phyloP scores from a whole-genome alignment of 2,888 invertebrate genomes.

The Spilarctia lutea region DNA sequence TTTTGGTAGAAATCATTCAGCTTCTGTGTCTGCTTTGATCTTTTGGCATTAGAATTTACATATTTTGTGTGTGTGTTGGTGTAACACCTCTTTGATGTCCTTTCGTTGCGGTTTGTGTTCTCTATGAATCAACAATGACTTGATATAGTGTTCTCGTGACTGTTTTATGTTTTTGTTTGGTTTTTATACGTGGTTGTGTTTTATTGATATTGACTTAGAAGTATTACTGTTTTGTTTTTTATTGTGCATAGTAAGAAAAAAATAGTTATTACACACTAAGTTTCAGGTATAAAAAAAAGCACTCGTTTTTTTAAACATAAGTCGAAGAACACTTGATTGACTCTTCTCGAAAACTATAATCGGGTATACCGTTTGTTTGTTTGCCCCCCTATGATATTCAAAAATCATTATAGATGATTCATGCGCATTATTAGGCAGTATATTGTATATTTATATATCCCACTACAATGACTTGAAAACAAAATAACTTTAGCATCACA shows the following conservation, averaged over 20 bases:
- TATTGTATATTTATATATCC: neutral
- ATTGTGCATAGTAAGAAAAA: neutral
- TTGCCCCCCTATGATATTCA: neutral
- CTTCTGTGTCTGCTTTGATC: conserved; percentile 74
- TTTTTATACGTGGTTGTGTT: conserved; percentile 25
- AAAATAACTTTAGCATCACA: no score
- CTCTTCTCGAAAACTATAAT: neutral
- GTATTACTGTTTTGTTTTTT: neutral
- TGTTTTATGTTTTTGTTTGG: conserved; percentile 46
- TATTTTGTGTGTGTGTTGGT: conserved; percentile 71
- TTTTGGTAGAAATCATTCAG: conserved; percentile 64
- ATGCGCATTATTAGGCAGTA: neutral
- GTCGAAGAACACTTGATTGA: no score
- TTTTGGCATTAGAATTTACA: conserved; percentile 83
- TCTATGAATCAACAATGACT: conserved; percentile 59
- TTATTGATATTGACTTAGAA: neutral
- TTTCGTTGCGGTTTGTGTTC: conserved; percentile 66
- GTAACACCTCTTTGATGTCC: conserved; percentile 79
- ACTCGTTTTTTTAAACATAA: no score
- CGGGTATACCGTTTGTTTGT: no score
- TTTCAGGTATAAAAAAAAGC: no score
- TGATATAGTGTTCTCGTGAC: conserved; percentile 50
- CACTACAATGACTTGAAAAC: no score
- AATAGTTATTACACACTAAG: no score
- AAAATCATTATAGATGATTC: neutral